Conservation (phyloP, 2,797 vertebrate species). For the Tolypeutes matacus region DNA sequence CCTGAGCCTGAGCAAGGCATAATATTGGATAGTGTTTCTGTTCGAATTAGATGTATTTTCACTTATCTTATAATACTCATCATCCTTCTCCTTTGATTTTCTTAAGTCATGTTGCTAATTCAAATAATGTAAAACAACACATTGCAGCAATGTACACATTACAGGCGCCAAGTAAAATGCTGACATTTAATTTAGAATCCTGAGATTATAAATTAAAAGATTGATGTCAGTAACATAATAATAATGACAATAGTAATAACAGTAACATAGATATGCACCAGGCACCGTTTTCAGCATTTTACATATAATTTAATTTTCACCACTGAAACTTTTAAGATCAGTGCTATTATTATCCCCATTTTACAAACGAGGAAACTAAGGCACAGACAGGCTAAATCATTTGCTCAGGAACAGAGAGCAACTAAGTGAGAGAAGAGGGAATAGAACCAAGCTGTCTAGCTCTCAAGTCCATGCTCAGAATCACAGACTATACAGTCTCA, state of each 20-base stretch:
- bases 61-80: background rate
- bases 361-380: slow-evolving; percentile 19
- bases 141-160: background rate
- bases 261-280: background rate
- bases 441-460: background rate
- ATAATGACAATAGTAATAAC: background rate
- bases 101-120: background rate
- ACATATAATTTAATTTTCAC: background rate
- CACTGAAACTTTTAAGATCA: background rate
- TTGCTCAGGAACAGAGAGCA: background rate
- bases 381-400: background rate
- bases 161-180: background rate
- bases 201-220: slow-evolving; percentile 45
- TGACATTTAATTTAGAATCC: background rate
- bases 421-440: background rate
- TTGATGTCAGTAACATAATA: background rate
- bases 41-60: background rate
- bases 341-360: background rate
- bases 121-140: slow-evolving; percentile 2
- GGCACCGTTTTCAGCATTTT: background rate
- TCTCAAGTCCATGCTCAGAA: background rate
- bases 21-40: background rate
- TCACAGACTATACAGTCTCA: background rate
- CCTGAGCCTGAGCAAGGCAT: background rate
- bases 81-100: background rate